phyloP scores from a whole-genome alignment of 2,797 vertebrate genomes.

The Spinus olivaceus region DNA sequence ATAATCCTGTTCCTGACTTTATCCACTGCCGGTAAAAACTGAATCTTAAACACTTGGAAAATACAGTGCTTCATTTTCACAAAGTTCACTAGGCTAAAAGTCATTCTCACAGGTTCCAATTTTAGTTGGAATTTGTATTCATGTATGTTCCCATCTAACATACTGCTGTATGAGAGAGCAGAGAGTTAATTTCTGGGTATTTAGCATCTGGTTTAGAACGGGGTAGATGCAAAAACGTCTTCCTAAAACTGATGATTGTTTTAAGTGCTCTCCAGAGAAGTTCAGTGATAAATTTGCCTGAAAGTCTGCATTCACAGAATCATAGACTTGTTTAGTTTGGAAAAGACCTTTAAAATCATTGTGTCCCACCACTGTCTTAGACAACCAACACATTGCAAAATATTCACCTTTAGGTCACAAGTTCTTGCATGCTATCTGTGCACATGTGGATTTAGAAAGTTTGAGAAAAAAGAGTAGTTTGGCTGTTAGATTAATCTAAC shows the following conservation, averaged over 20 bases:
- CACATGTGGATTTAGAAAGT: neutral
- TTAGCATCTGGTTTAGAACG: neutral
- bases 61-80: neutral
- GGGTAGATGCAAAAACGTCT: neutral
- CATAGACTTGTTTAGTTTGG: neutral
- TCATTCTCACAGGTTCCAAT: neutral
- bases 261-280: neutral
- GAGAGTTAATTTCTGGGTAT: neutral
- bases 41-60: neutral
- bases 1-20: slow-evolving; percentile 97
- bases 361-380: neutral
- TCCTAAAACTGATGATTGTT: neutral
- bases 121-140: neutral
- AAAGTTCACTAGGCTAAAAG: neutral
- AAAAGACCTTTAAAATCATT: neutral
- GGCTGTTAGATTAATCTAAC: neutral
- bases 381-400: neutral
- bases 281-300: neutral
- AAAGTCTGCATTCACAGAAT: neutral
- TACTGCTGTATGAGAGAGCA: neutral
- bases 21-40: slow-evolving; percentile 91
- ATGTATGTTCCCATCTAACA: neutral
- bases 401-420: neutral
- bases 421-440: neutral
- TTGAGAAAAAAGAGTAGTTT: neutral